Conservation (phyloP, 2,888 invertebrate genomes). For the Dolichomitus sp. region DNA sequence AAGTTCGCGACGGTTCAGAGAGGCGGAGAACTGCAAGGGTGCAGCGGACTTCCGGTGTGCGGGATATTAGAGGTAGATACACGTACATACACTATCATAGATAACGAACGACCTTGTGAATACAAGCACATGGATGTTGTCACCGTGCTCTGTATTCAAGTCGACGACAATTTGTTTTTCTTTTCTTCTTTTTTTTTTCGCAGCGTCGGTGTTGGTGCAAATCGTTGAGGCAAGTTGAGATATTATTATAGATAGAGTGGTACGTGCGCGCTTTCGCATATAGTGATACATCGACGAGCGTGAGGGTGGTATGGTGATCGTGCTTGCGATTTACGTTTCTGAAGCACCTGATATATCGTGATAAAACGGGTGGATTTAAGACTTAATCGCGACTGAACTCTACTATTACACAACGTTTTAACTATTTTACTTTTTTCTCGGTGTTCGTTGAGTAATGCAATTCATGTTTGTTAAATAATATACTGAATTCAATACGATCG, state of each 20-base stretch:
- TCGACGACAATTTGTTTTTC: slow-evolving; percentile 33
- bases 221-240: slow-evolving; percentile 37
- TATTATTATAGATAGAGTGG: slow-evolving; percentile 54
- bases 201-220: slow-evolving; percentile 26
- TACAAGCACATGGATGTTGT: slow-evolving; percentile 66
- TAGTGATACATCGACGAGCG: slow-evolving; percentile 53
- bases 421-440: background rate
- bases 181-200: slow-evolving; percentile 16
- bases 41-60: slow-evolving; percentile 62
- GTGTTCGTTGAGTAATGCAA: background rate
- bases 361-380: slow-evolving; percentile 55
- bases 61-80: slow-evolving; percentile 42
- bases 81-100: background rate
- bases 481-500: background rate
- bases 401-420: background rate
- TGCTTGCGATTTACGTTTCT: slow-evolving; percentile 54
- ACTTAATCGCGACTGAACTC: slow-evolving; percentile 23
- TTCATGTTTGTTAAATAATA: background rate
- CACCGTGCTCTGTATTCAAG: background rate
- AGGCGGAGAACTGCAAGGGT: slow-evolving; percentile 15
- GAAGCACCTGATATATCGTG: slow-evolving; percentile 46
- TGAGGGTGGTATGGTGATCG: slow-evolving; percentile 27
- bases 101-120: slow-evolving; percentile 74
- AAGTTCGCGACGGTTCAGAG: slow-evolving; percentile 29
- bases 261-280: slow-evolving; percentile 67